Conservation (phyloP, 2,797 vertebrate genomes). For the Pangasius sanitwongsei region DNA sequence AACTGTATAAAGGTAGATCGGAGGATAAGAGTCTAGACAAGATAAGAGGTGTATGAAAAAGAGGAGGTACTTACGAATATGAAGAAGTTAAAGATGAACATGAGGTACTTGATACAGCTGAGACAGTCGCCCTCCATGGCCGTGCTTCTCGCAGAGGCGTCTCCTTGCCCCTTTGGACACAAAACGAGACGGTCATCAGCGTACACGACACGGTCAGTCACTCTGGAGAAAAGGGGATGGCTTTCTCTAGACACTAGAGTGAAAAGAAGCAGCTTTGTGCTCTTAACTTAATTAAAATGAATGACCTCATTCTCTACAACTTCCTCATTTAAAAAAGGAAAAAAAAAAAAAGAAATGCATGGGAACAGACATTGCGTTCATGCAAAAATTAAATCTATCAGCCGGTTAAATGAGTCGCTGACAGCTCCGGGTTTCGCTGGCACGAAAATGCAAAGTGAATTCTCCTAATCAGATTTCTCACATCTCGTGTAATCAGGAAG, state of each 20-base stretch:
- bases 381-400: constrained; percentile 37
- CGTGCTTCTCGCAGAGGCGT: constrained; percentile 56
- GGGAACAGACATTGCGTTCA: constrained; percentile 40
- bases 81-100: constrained; percentile 88
- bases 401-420: constrained; percentile 31
- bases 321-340: constrained; percentile 49
- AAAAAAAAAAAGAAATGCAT: constrained; percentile 32
- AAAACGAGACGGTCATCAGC: constrained; percentile 44
- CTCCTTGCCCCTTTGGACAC: constrained; percentile 62
- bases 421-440: constrained; percentile 33
- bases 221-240: background rate
- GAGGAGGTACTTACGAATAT: constrained; percentile 82
- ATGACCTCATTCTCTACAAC: constrained; percentile 41
- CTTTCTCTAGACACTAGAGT: background rate
- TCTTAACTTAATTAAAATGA: constrained; percentile 50
- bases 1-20: background rate
- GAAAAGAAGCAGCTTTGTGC: constrained; percentile 47
- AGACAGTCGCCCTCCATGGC: constrained; percentile 84
- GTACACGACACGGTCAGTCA: constrained; percentile 22
- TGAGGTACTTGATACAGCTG: constrained; percentile 86
- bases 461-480: constrained; percentile 13
- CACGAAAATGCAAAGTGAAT: constrained; percentile 22
- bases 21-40: background rate
- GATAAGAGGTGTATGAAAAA: background rate
- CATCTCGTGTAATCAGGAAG: constrained; percentile 6